Conservation (phyloP, 2,797 vertebrate species). For the Pogoniulus pusillus region DNA sequence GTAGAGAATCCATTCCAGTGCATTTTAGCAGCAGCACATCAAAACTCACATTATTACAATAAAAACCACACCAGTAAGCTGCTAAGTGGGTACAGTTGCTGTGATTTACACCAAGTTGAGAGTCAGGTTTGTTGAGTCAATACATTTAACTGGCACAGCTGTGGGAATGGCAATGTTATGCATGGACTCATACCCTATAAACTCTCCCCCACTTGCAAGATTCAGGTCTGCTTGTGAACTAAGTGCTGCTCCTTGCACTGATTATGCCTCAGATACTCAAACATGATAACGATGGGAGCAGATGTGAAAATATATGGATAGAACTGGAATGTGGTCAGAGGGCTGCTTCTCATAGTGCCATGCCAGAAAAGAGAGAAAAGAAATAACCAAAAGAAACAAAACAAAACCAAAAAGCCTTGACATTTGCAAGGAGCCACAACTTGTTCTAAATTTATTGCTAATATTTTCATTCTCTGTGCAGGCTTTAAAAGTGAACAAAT, state of each 20-base stretch:
- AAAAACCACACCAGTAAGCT: not conserved
- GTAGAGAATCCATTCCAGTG: not conserved
- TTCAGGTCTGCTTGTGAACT: not conserved
- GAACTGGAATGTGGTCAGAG: not conserved
- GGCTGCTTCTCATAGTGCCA: not conserved
- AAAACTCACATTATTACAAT: not conserved
- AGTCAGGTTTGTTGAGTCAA: not conserved
- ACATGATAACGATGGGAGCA: not conserved
- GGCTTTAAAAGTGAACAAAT: conserved; percentile 5
- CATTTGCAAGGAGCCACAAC: conserved; percentile 17
- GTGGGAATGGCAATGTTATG: not conserved
- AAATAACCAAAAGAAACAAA: not conserved
- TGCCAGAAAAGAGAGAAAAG: not conserved
- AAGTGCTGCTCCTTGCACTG: not conserved
- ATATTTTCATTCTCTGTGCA: not conserved
- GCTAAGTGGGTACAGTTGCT: not conserved
- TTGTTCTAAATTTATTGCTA: conserved; percentile 34
- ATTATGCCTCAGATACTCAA: not conserved
- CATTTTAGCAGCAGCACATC: not conserved
- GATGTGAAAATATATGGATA: not conserved
- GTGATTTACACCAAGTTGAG: not conserved
- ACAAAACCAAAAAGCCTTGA: not conserved
- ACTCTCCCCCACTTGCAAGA: not conserved
- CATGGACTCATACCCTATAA: not conserved
- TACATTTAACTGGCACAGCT: not conserved